Percentiles rank a stretch among this genome's conserved stretches.
phyloP scores from a whole-genome alignment of 2,113 vertebrate genomes.

The Cynoglossus semilaevis region DNA sequence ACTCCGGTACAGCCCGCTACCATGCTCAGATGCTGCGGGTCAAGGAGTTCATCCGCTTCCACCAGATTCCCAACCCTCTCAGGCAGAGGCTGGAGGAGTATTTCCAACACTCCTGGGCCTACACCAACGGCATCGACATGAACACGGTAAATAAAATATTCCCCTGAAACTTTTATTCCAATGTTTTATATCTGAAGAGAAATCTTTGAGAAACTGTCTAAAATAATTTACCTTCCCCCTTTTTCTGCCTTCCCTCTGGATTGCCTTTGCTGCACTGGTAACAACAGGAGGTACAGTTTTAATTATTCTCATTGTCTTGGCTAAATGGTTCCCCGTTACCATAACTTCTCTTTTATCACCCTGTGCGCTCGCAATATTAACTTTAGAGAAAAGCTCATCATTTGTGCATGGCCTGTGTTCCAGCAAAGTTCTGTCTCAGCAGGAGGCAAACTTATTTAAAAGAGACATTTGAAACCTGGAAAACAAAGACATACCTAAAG shows the following conservation, averaged over 20 bases:
- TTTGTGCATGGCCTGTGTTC: neutral
- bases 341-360: neutral
- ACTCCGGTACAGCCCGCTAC: slow-evolving; percentile 95
- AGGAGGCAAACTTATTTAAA: too few relatives aligned
- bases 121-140: slow-evolving; percentile 99
- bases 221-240: slow-evolving; percentile 83
- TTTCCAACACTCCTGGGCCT: slow-evolving; percentile 97
- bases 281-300: slow-evolving; percentile 94
- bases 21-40: slow-evolving; percentile 98
- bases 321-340: slow-evolving; percentile 8
- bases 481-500: too few relatives aligned
- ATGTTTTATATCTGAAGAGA: too few relatives aligned
- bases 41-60: slow-evolving; percentile 98
- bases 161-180: neutral
- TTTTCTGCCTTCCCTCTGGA: slow-evolving; percentile 89
- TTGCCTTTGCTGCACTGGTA: slow-evolving; percentile 87
- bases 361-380: too few relatives aligned
- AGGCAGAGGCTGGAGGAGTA: slow-evolving; percentile 96
- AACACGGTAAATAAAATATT: slow-evolving; percentile 86
- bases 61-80: slow-evolving; percentile 97
- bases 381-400: neutral
- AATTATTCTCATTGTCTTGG: slow-evolving; percentile 36
- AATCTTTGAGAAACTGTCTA: slow-evolving; percentile 74
- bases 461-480: neutral
- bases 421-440: too few relatives aligned